A percentile compares a stretch with the other conserved stretches of the same genome.
These are phyloP conservation scores for Sebastes fasciatus DNA, from an alignment of 2,113 vertebrate species.

Conservation along the genomic window DNA sequence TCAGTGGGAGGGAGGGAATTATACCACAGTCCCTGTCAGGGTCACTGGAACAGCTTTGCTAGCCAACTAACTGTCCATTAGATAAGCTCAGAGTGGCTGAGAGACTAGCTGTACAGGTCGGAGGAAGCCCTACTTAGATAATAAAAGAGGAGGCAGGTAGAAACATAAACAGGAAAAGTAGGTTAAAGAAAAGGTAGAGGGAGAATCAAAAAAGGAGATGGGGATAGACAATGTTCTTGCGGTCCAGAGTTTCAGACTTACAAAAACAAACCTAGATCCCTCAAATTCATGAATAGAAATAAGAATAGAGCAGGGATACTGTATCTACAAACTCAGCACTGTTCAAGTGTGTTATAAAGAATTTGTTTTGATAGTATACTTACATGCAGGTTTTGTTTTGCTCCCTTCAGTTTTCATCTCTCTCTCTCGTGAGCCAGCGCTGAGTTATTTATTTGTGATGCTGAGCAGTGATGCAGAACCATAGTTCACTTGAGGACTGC, in stretches of 20 bases:
- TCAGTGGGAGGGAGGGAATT: slow-evolving; percentile 27
- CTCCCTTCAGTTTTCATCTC: slow-evolving; percentile 1
- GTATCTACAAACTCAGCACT: background rate
- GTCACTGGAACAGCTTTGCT: slow-evolving; percentile 48
- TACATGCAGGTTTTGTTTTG: slow-evolving; percentile 21
- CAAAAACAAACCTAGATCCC: slow-evolving; percentile 2
- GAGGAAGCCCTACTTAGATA: background rate
- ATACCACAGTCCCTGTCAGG: slow-evolving; percentile 30
- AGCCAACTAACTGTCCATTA: slow-evolving; percentile 36
- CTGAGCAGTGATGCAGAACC: slow-evolving; percentile 4
- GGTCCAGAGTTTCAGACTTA: background rate
- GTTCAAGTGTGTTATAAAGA: background rate
- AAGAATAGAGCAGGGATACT: background rate
- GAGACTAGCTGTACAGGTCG: slow-evolving; percentile 30
- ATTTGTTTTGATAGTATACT: background rate
- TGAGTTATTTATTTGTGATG: background rate
- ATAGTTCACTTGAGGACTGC: slow-evolving; percentile 2
- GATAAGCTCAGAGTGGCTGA: slow-evolving; percentile 24
- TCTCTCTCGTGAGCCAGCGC: background rate
- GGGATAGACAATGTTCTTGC: background rate
- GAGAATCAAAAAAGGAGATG: background rate
- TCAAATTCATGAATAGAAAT: background rate
- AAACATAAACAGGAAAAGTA: slow-evolving; percentile 10
- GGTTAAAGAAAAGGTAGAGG: background rate
- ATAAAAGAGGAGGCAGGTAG: background rate